These are phyloP conservation scores for Orchesella flavescens DNA, from an alignment of 2,888 invertebrate species.

Conservation along the genomic window DNA sequence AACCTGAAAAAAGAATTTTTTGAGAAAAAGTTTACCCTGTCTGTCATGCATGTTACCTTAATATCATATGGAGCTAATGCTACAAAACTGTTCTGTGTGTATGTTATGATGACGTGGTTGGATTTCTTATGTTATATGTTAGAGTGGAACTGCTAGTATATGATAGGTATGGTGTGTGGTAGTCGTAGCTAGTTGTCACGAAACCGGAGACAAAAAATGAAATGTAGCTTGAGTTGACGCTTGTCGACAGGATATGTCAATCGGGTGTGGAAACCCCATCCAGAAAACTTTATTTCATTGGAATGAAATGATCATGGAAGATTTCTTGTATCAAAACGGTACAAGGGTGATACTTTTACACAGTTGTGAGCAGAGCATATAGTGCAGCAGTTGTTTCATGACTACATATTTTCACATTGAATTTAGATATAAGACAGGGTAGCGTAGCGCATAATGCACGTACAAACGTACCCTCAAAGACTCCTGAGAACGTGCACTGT, in stretches of 20 bases:
- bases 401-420: background rate
- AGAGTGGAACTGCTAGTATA: background rate
- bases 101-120: background rate
- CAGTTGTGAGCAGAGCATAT: background rate
- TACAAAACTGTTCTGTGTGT: conserved; percentile 4
- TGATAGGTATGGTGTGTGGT: background rate
- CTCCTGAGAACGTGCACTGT: background rate
- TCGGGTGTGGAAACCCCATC: conserved; percentile 56
- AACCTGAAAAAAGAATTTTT: conserved; percentile 1
- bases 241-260: conserved; percentile 61
- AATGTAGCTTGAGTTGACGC: conserved; percentile 50
- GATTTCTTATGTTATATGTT: background rate
- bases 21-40: conserved; percentile 51
- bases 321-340: conserved; percentile 34
- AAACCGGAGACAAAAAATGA: conserved; percentile 59
- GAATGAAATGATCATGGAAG: conserved; percentile 32
- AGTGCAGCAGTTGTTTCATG: background rate
- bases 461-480: background rate
- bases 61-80: conserved; percentile 36
- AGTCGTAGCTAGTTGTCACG: conserved; percentile 46
- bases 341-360: background rate
- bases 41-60: conserved; percentile 51
- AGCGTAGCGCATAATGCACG: too few relatives aligned
- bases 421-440: background rate
- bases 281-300: conserved; percentile 32